These are phyloP conservation scores for Yponomeuta cagnagella DNA, from an alignment of 2,888 invertebrate genomes.

Conservation along the genomic window DNA sequence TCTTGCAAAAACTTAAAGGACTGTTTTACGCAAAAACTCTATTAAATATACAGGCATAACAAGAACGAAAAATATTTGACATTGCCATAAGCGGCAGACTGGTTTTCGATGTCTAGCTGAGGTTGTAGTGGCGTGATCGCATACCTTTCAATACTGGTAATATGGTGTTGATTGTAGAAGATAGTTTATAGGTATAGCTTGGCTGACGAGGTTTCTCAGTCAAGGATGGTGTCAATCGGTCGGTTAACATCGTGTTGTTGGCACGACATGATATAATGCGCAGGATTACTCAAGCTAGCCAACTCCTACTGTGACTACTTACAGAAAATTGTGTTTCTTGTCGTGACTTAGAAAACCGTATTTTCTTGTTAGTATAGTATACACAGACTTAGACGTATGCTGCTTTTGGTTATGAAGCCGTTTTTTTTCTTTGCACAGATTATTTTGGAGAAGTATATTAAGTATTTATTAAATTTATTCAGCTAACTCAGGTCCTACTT, in stretches of 20 bases:
- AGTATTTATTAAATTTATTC: too few species aligned
- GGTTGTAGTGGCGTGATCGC: not conserved
- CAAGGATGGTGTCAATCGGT: not conserved
- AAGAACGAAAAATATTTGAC: not conserved
- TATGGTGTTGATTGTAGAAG: not conserved
- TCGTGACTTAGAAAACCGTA: not conserved
- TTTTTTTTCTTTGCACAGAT: too few species aligned
- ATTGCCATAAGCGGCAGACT: not conserved
- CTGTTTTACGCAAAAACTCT: not conserved
- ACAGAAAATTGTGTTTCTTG: not conserved
- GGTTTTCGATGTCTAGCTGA: not conserved
- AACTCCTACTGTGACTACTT: not conserved
- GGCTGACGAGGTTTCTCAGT: not conserved
- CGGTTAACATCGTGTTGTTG: slow-evolving; percentile 1
- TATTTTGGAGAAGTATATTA: too few species aligned
- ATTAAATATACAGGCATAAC: not conserved
- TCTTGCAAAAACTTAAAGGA: not conserved
- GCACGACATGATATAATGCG: not conserved
- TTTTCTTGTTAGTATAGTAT: too few species aligned
- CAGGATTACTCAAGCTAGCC: not conserved
- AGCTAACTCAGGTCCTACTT: too few species aligned
- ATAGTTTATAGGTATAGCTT: not conserved
- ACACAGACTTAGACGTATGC: too few species aligned
- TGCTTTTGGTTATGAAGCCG: too few species aligned
- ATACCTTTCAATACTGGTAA: not conserved